Base-by-base conservation (phyloP, 2,888 invertebrate genomes). In the Ypsolopha scabrella region DNA sequence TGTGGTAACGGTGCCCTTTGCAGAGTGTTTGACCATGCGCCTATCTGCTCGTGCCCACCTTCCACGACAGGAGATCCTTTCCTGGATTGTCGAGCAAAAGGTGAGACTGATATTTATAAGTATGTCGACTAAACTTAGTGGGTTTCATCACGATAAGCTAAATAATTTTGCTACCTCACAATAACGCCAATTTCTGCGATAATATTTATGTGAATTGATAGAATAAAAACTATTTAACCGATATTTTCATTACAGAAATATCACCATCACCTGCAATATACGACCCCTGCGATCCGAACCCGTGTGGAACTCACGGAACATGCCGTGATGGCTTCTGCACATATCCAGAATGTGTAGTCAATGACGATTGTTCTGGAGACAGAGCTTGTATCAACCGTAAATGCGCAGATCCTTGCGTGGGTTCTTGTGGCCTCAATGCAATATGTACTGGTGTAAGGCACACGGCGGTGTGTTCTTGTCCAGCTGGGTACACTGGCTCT, bases 261-360 rank as follows among this genome's bases (percentile, higher is more conserved):
- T 54, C 65, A 41, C 53, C 55, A 50, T 43, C 14, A 24, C 24
- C 24, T 24, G 64, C 81, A 34, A 61, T 63, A 9, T 75, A 74
- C 57, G 91, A 92, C 64, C 91, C 91, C 4, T 93, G 93, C 66
- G 87, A 89, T 58, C 92, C 93, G 34, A 90, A 90, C 49, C 92
- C 92, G 4, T 93, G 93, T 67, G 92, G 92, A 51, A 88, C 90
- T 52, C 91, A 91, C 66, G 90, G 92, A 39, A 82, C 89, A 48
- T 93, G 93, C 60, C 88, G 89, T 47, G 88, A 88, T 52, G 90
- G 91, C 14, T 80, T 86, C 54, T 92, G 92, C 62, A 86, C 88
- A 7, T 95, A 94, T 72, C 95, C 95, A 0, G 96, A 96, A 74
- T 96, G 96, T 72, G 87, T 95, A 7, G 92, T 94, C 56, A 96